phyloP scores from a whole-genome alignment of 2,888 invertebrate genomes.

The Ametastegia equiseti region DNA sequence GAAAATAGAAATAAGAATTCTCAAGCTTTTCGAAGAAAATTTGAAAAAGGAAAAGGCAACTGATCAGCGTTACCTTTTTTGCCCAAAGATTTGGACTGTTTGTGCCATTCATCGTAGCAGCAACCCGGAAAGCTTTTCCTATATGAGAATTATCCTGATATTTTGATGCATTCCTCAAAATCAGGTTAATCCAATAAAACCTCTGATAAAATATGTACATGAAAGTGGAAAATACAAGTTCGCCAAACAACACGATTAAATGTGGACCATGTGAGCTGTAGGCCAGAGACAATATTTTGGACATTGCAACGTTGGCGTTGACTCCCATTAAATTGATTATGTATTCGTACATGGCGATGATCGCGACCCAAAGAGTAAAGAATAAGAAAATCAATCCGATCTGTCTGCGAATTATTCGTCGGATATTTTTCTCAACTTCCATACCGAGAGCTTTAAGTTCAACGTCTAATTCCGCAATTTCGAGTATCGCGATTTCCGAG shows the following conservation, averaged over 20 bases:
- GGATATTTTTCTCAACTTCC: neutral
- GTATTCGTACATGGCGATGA: neutral
- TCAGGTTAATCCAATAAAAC: neutral
- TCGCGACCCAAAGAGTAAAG: neutral
- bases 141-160: neutral
- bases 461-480: constrained; percentile 1
- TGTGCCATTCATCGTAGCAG: neutral
- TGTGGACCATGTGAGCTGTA: constrained; percentile 2
- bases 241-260: neutral
- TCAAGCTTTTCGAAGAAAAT: neutral
- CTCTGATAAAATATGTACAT: constrained; percentile 19
- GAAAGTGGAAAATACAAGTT: constrained; percentile 1
- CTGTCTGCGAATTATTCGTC: constrained; percentile 15
- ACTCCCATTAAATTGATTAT: neutral
- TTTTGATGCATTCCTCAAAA: neutral
- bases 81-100: neutral
- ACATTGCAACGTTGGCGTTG: neutral
- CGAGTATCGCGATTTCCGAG: neutral
- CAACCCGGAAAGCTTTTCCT: neutral
- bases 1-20: too few relatives aligned
- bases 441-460: neutral
- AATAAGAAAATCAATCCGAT: neutral
- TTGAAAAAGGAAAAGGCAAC: neutral
- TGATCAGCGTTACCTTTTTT: neutral
- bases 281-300: neutral